Conservation (phyloP, 2,113 vertebrate genomes). For the Carassius gibelio region DNA sequence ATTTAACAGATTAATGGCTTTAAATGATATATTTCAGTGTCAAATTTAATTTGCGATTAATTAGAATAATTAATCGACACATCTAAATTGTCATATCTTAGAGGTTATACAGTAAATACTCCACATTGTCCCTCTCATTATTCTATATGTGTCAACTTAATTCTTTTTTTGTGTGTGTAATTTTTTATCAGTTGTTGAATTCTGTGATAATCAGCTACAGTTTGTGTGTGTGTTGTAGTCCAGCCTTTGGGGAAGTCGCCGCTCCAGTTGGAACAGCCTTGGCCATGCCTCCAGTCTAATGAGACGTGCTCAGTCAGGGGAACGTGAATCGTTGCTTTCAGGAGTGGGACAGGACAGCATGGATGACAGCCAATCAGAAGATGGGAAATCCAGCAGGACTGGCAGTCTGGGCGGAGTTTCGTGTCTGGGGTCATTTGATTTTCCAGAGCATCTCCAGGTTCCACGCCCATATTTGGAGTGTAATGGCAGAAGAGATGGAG, state of each 20-base stretch:
- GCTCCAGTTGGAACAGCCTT: conserved; percentile 94
- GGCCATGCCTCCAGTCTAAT: conserved; percentile 89
- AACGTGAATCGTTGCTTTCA: conserved; percentile 89
- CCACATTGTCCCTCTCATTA: not conserved
- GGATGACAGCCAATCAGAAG: conserved; percentile 77
- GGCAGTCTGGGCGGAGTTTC: conserved; percentile 64
- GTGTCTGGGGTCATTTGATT: conserved; percentile 76
- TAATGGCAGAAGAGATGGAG: conserved; percentile 75
- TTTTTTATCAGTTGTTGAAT: not conserved
- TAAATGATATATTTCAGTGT: no score
- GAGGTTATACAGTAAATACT: no score
- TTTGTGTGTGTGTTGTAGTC: conserved; percentile 50
- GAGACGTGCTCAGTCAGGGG: conserved; percentile 85
- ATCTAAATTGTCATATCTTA: no score
- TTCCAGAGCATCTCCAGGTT: conserved; percentile 79
- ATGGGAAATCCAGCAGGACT: conserved; percentile 70
- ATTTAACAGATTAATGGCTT: no score
- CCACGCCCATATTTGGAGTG: conserved; percentile 75
- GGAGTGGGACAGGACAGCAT: conserved; percentile 81
- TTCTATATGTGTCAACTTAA: not conserved
- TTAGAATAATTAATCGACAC: no score
- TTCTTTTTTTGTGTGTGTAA: not conserved
- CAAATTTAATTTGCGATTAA: no score
- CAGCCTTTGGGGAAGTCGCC: conserved; percentile 85
- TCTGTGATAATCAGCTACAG: conserved; percentile 47